Evolutionary conservation across 2,797 vertebrate genomes (phyloP).

Genomic region (Sibirionetta formosa): DNA sequence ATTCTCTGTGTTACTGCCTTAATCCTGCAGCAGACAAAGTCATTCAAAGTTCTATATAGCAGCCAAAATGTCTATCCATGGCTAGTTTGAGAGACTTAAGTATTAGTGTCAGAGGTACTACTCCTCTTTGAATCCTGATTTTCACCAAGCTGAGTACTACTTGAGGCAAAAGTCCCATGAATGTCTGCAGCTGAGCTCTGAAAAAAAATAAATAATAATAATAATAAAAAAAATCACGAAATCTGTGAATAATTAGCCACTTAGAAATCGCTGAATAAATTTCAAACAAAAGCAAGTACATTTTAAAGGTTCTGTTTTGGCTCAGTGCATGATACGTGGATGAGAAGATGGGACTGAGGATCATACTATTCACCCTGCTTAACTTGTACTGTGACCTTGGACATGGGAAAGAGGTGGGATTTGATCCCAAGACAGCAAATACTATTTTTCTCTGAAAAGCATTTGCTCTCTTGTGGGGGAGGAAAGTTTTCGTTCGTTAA

Average conservation of each 20-base stretch:
- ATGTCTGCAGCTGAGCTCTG: neutral
- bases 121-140: neutral
- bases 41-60: no score
- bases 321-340: accelerated
- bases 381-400: neutral
- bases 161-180: neutral
- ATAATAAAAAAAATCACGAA: neutral
- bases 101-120: neutral
- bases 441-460: neutral
- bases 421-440: neutral
- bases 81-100: neutral
- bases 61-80: neutral
- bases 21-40: neutral
- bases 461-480: neutral
- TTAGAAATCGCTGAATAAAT: neutral
- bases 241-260: neutral
- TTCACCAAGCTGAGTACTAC: neutral
- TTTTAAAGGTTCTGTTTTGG: no score
- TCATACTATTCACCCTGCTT: neutral
- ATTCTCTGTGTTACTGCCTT: neutral
- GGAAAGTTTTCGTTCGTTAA: neutral
- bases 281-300: neutral
- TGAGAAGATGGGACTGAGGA: neutral
- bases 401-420: neutral
- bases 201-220: neutral